phyloP scores from a whole-genome alignment of 35 echinoderm and acorn worm species.

The Patiria miniata region DNA sequence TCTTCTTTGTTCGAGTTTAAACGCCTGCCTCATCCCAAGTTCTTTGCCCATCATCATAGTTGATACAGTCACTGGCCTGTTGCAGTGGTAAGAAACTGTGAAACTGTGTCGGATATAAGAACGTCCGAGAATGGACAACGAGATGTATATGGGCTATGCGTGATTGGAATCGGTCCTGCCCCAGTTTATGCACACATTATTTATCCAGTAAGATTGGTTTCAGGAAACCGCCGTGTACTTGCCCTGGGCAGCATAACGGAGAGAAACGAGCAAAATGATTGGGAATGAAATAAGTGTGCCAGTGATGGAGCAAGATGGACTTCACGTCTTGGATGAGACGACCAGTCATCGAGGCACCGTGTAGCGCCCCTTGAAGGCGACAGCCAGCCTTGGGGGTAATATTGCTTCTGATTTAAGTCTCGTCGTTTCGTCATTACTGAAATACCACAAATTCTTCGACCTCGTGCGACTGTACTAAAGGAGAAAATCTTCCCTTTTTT shows the following conservation, averaged over 20 bases:
- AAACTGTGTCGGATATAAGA: not conserved
- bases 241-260: not conserved
- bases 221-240: not conserved
- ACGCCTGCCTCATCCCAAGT: not conserved
- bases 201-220: constrained; percentile 11
- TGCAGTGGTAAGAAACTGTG: not conserved
- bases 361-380: not conserved
- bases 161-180: not conserved
- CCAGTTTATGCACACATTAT: not conserved
- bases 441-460: not conserved
- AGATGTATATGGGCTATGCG: not conserved
- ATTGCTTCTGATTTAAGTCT: not conserved
- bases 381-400: not conserved
- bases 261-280: not conserved
- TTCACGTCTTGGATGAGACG: too few species aligned
- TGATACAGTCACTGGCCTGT: not conserved
- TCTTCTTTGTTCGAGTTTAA: not conserved
- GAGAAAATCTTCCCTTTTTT: not conserved
- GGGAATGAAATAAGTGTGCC: not conserved
- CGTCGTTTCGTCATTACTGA: not conserved
- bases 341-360: not conserved
- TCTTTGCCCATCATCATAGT: not conserved
- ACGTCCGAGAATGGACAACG: not conserved
- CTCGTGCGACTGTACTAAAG: not conserved
- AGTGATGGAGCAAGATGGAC: not conserved